A percentile compares a stretch with the other conserved stretches of the same genome.
phyloP scores from a whole-genome alignment of 2,797 vertebrate species.

The Pempheris klunzingeri region DNA sequence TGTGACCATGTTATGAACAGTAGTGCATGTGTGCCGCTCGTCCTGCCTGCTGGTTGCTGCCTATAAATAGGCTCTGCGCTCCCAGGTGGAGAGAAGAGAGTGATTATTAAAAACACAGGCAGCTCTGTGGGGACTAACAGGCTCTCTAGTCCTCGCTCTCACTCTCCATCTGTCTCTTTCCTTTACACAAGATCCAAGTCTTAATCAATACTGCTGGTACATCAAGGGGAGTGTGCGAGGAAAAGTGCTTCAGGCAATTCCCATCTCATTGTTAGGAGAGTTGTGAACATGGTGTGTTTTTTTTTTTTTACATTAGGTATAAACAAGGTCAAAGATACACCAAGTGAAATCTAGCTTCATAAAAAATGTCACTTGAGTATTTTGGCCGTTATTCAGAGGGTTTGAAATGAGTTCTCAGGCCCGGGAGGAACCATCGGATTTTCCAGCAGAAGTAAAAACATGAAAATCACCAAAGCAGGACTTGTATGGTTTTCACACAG shows the following conservation, averaged over 20 bases:
- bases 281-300: neutral
- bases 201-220: conserved; percentile 54
- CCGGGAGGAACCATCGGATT: neutral
- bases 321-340: conserved; percentile 37
- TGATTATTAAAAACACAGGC: conserved; percentile 84
- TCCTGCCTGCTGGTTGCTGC: conserved; percentile 55
- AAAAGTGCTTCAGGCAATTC: conserved; percentile 28
- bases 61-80: conserved; percentile 79
- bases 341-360: neutral
- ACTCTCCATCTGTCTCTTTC: conserved; percentile 65
- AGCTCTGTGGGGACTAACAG: conserved; percentile 62
- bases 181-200: conserved; percentile 55
- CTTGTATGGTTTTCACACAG: neutral
- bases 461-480: neutral
- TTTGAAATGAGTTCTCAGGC: conserved; percentile 14
- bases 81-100: conserved; percentile 75
- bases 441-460: neutral
- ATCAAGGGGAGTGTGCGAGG: conserved; percentile 1
- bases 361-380: neutral
- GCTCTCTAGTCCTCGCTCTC: conserved; percentile 48
- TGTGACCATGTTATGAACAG: conserved; percentile 68
- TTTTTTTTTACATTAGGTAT: neutral
- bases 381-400: conserved; percentile 12
- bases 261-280: neutral
- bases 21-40: conserved; percentile 57